Evolutionary conservation across 2,888 invertebrate genomes (phyloP).

Genomic region (Ditula angustiorana): DNA sequence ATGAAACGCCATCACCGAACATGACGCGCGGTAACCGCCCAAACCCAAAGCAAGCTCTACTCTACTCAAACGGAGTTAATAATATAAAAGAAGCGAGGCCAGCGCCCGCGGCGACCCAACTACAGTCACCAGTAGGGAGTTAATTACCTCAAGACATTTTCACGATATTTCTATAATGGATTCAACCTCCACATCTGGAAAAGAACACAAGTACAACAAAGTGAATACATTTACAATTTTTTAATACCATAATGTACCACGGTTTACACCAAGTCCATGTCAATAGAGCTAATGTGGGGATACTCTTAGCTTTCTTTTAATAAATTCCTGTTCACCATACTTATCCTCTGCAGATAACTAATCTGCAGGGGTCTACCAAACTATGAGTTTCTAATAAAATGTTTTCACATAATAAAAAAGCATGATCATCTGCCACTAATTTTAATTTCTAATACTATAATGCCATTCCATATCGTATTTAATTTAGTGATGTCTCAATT

Average conservation of each 20-base stretch:
- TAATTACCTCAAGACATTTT: slow-evolving; percentile 85
- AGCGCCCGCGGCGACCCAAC: slow-evolving; percentile 61
- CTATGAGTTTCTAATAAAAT: background rate
- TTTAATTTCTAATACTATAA: background rate
- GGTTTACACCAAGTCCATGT: slow-evolving; percentile 83
- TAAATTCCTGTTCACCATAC: background rate
- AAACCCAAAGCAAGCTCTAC: slow-evolving; percentile 79
- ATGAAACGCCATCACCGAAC: slow-evolving; percentile 66
- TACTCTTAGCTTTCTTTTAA: slow-evolving; percentile 18
- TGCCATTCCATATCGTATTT: background rate
- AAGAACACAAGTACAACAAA: slow-evolving; percentile 86
- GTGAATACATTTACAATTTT: slow-evolving; percentile 73
- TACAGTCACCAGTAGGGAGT: slow-evolving; percentile 84
- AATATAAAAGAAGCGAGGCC: slow-evolving; percentile 54
- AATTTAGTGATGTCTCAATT: background rate
- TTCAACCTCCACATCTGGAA: slow-evolving; percentile 85
- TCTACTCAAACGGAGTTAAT: slow-evolving; percentile 73
- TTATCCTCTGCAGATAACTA: background rate
- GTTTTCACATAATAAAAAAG: background rate
- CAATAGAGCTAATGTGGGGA: slow-evolving; percentile 50
- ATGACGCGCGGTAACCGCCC: slow-evolving; percentile 61
- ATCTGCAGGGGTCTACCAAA: background rate
- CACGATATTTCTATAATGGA: slow-evolving; percentile 84
- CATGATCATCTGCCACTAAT: background rate
- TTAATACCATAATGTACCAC: slow-evolving; percentile 70